A percentile compares a stretch with the other conserved stretches of the same genome.
These are phyloP conservation scores for Candidula unifasciata DNA, from an alignment of 2,888 invertebrate species.

Conservation along the genomic window DNA sequence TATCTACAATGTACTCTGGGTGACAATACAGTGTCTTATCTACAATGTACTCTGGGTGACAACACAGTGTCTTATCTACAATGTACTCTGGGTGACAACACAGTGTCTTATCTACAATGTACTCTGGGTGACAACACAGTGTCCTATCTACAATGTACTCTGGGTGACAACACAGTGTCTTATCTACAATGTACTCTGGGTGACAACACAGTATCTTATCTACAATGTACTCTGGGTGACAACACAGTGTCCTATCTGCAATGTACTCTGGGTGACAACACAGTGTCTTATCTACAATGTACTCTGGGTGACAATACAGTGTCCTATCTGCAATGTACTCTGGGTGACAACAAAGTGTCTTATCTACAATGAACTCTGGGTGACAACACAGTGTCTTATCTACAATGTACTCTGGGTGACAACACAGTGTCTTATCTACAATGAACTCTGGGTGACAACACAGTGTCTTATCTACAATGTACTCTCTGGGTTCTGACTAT, in stretches of 20 bases:
- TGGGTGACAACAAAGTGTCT: slow-evolving; percentile 87
- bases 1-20: slow-evolving; percentile 95
- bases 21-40: slow-evolving; percentile 87
- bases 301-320: slow-evolving; percentile 92
- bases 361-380: slow-evolving; percentile 95
- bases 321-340: slow-evolving; percentile 91
- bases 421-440: slow-evolving; percentile 86
- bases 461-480: slow-evolving; percentile 87
- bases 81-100: slow-evolving; percentile 96
- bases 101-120: slow-evolving; percentile 87
- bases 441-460: slow-evolving; percentile 96
- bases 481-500: too few species aligned
- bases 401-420: slow-evolving; percentile 97
- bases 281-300: slow-evolving; percentile 87
- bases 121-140: slow-evolving; percentile 92
- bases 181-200: slow-evolving; percentile 95
- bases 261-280: slow-evolving; percentile 96
- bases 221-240: slow-evolving; percentile 97
- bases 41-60: slow-evolving; percentile 97
- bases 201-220: slow-evolving; percentile 87
- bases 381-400: slow-evolving; percentile 87
- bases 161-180: slow-evolving; percentile 87
- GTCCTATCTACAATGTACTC: slow-evolving; percentile 91
- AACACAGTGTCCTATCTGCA: slow-evolving; percentile 86
- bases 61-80: slow-evolving; percentile 86